Base-by-base conservation (phyloP, 2,797 vertebrate species). In the Spea hammondii region DNA sequence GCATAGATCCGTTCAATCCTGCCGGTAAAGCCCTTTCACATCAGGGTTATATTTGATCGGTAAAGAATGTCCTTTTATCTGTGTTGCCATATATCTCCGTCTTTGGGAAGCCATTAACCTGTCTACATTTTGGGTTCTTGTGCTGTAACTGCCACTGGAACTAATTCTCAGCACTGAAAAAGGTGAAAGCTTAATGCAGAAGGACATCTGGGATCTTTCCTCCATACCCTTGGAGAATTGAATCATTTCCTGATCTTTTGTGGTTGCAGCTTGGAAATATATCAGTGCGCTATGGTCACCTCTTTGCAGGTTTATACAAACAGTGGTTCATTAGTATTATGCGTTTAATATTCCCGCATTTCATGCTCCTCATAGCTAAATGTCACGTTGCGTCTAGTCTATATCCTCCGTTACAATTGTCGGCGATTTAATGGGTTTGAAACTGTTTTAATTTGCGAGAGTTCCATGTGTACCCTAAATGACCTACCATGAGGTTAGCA, bases 181-280 rank as follows among this genome's bases (percentile, higher is more conserved):
- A 62, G 66, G 74, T 77, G 60, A 80, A 77, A 57, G 57, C 74
- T 14, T 76, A 81, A 81, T 76, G 76, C 69, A 71, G 62, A 67
- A 77, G 74, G 79, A 72, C 79, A 81, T 81, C 79, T 81, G 79
- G 79, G 79, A 72, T 77, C 65, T 77, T 81, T 81, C 72, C 69
- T 76, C 55, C 57, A 10, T 72, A 74, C 76, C 79, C 76, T 76
- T 57, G 48, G 79, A 81, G 69, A 76, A 76, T 81, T 72, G 47
- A 69, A 77, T 81, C 69, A 77, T 81, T 81, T 81, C 79, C 79
- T 81, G 79, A 81, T 67, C 79, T 77, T 77, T 76, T 57, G 70
- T 81, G 79, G 48, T 65, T 68, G 65, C 74, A 81, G 69, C 74
- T 81, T 81, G 69, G 54, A 76, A 77, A 72, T 77, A 17, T 69